These are phyloP conservation scores for Petrocephalus schoutedeni DNA, from an alignment of 2,797 vertebrate genomes.

Conservation along the genomic window DNA sequence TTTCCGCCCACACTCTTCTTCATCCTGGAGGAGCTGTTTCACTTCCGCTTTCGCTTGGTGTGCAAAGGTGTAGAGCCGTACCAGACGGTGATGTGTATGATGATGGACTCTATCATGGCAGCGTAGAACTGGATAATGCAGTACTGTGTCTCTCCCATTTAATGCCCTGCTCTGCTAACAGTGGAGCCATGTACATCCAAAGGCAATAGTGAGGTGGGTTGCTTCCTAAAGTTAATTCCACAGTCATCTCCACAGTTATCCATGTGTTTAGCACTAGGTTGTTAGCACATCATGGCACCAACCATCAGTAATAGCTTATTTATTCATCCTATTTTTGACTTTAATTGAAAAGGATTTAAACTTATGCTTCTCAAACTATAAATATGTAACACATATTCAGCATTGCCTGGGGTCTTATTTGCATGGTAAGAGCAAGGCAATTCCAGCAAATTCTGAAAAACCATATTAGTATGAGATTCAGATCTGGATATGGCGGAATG, in stretches of 20 bases:
- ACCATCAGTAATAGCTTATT: not conserved
- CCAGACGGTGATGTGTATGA: not conserved
- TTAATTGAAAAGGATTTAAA: not conserved
- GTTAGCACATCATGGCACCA: not conserved
- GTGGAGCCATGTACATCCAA: not conserved
- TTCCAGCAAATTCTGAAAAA: not conserved
- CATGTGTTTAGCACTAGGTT: not conserved
- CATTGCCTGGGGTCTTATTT: not conserved
- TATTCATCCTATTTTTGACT: not conserved
- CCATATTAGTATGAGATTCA: not conserved
- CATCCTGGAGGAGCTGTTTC: not conserved
- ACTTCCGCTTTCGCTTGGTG: not conserved
- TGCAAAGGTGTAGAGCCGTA: not conserved
- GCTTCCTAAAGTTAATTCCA: not conserved
- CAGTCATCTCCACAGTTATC: not conserved
- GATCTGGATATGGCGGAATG: not conserved
- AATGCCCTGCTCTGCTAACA: not conserved
- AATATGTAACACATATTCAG: not conserved
- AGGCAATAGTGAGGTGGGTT: not conserved
- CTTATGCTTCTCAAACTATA: not conserved
- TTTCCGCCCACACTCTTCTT: not conserved
- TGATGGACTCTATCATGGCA: not conserved
- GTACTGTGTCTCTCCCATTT: not conserved
- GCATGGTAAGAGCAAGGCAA: not conserved
- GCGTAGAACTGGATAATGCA: not conserved